Evolutionary conservation across 2,888 invertebrate genomes (phyloP).

Genomic region (Drosophila lacicola): DNA sequence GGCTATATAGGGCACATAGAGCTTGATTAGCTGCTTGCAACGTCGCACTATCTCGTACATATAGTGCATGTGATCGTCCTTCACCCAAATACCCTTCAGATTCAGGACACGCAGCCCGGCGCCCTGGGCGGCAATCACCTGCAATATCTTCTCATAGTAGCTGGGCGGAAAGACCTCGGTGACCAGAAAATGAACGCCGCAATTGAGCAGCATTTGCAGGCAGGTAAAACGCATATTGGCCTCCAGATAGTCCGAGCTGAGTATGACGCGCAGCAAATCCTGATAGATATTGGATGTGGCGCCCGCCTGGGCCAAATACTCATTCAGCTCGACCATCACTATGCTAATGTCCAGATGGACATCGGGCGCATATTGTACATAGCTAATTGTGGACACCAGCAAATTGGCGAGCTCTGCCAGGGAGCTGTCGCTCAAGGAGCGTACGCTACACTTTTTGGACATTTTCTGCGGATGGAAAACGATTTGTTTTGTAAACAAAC

Average conservation of each 20-base stretch:
- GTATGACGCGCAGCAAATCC: conserved; percentile 88
- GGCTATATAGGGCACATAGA: conserved; percentile 89
- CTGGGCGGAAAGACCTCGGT: conserved; percentile 90
- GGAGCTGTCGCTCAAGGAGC: conserved; percentile 87
- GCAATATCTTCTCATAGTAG: conserved; percentile 89
- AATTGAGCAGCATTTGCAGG: conserved; percentile 88
- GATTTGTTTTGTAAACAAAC: conserved; percentile 45
- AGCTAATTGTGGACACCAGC: conserved; percentile 87
- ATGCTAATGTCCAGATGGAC: conserved; percentile 87
- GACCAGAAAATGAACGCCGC: conserved; percentile 88
- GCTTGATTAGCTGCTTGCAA: conserved; percentile 87
- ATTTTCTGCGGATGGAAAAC: conserved; percentile 80
- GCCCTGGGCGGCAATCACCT: conserved; percentile 88
- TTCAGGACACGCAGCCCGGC: conserved; percentile 88
- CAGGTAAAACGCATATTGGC: conserved; percentile 89
- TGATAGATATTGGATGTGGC: conserved; percentile 90
- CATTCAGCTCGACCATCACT: conserved; percentile 87
- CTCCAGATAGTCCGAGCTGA: conserved; percentile 89
- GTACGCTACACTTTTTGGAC: conserved; percentile 89
- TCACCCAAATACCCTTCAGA: conserved; percentile 90
- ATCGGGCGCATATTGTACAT: conserved; percentile 86
- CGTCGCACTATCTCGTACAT: conserved; percentile 88
- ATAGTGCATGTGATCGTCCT: conserved; percentile 88
- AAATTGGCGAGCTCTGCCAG: conserved; percentile 88
- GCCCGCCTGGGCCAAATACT: conserved; percentile 87